Evolutionary conservation across 2,797 vertebrate genomes (phyloP).

Genomic region (Gymnodraco acuticeps): DNA sequence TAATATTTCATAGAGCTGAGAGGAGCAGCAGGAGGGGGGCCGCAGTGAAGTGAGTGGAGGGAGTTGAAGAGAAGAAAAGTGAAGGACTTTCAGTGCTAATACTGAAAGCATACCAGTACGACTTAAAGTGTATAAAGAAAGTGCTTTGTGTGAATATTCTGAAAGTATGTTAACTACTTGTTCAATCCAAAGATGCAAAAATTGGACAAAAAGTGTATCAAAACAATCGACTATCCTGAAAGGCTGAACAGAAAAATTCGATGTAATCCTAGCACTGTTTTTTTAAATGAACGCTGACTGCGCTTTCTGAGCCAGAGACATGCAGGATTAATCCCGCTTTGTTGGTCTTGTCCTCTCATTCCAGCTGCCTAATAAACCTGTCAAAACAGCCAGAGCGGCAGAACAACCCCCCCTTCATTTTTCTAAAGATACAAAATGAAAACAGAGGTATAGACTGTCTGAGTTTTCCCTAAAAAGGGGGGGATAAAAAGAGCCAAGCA

Average conservation of each 20-base stretch:
- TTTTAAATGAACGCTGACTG: conserved; percentile 44
- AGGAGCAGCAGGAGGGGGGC: conserved; percentile 29
- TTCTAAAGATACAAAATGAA: conserved; percentile 55
- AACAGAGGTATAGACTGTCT: conserved; percentile 50
- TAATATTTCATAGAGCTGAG: conserved; percentile 80
- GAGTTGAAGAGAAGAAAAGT: conserved; percentile 39
- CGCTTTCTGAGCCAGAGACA: conserved; percentile 58
- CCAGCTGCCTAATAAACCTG: conserved; percentile 81
- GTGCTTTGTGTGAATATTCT: background rate
- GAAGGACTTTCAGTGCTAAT: conserved; percentile 39
- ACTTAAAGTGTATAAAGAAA: background rate
- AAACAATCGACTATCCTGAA: background rate
- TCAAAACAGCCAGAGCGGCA: conserved; percentile 67
- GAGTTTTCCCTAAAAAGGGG: conserved; percentile 24
- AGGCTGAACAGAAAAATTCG: background rate
- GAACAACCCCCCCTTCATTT: conserved; percentile 25
- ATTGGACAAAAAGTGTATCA: background rate
- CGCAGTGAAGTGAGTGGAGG: conserved; percentile 1
- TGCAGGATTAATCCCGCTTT: conserved; percentile 72
- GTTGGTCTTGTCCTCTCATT: conserved; percentile 73
- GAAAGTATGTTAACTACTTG: background rate
- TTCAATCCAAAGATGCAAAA: background rate
- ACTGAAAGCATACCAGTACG: conserved; percentile 4
- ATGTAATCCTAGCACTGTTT: conserved; percentile 27
- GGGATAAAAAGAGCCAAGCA: conserved; percentile 17